Percentiles rank a stretch among this genome's conserved stretches.
These are phyloP conservation scores for Perizoma flavofasciatum DNA, from an alignment of 2,888 invertebrate species.

Conservation along the genomic window DNA sequence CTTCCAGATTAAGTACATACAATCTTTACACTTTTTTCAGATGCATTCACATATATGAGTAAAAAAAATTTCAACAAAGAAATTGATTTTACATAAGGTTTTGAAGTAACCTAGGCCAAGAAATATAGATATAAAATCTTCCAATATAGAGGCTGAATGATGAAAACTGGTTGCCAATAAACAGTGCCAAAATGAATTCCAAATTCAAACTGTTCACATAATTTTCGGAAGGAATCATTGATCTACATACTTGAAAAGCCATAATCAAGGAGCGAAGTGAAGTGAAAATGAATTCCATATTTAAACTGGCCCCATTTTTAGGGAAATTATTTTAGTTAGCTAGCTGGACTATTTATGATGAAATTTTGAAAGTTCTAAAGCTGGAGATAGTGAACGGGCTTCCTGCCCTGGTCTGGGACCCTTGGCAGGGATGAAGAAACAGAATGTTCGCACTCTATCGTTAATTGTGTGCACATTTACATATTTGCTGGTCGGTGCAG, in stretches of 20 bases:
- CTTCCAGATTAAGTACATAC: too few species aligned
- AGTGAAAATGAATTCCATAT: too few species aligned
- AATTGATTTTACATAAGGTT: too few species aligned
- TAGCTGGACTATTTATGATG: constrained; percentile 38
- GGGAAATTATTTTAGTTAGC: constrained; percentile 9
- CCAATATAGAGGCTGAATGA: constrained; percentile 48
- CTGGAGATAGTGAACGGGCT: constrained; percentile 56
- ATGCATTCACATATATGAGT: constrained; percentile 35
- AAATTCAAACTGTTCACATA: constrained; percentile 44
- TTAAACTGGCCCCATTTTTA: too few species aligned
- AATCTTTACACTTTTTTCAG: constrained; percentile 12
- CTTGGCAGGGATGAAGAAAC: constrained; percentile 96
- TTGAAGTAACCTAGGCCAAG: constrained; percentile 5
- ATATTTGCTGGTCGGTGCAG: constrained; percentile 99
- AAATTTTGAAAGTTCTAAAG: constrained; percentile 50
- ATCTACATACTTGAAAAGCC: too few species aligned
- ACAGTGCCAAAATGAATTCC: constrained; percentile 50
- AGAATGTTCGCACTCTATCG: constrained; percentile 99
- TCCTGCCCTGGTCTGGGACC: constrained; percentile 65
- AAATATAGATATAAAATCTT: constrained; percentile 50
- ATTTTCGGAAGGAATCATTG: constrained; percentile 19
- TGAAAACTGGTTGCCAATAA: constrained; percentile 42
- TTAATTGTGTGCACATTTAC: constrained; percentile 99
- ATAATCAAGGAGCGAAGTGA: not conserved
- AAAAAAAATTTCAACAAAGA: constrained; percentile 8